Evolutionary conservation across 2,797 vertebrate genomes (phyloP).

Genomic region (Sebastes nivosus): DNA sequence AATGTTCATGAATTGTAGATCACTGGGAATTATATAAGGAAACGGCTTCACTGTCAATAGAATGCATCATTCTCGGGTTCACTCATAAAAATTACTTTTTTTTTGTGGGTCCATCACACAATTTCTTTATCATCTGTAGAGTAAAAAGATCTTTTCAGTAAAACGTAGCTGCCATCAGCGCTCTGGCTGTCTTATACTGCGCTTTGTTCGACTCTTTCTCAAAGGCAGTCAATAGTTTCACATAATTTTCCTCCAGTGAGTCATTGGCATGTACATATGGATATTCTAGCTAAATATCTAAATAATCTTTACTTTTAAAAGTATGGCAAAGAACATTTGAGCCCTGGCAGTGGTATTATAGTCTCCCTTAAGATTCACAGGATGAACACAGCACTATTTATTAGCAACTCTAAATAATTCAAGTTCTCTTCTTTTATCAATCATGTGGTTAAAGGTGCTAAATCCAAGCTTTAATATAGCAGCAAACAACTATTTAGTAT

Average conservation of each 20-base stretch:
- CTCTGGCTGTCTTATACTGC: not conserved
- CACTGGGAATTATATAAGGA: slow-evolving; percentile 6
- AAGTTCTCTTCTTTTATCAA: too few relatives aligned
- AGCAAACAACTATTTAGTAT: too few relatives aligned
- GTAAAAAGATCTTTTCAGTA: not conserved
- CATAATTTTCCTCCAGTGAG: not conserved
- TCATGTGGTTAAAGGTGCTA: too few relatives aligned
- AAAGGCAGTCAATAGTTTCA: not conserved
- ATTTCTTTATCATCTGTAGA: not conserved
- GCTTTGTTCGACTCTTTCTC: not conserved
- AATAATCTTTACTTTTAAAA: not conserved
- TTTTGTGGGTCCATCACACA: not conserved
- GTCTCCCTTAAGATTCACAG: not conserved
- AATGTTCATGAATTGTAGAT: slow-evolving; percentile 16
- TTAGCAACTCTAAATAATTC: too few relatives aligned
- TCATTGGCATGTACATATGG: not conserved
- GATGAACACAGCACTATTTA: not conserved
- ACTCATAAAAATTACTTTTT: not conserved
- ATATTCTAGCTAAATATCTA: not conserved
- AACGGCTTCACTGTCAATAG: not conserved
- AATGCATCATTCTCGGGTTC: not conserved
- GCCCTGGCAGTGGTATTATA: not conserved
- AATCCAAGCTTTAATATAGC: too few relatives aligned
- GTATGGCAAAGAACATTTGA: not conserved
- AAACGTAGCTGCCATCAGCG: not conserved